phyloP scores from a whole-genome alignment of 2,113 vertebrate genomes.

The Thalassarche chlororhynchos region DNA sequence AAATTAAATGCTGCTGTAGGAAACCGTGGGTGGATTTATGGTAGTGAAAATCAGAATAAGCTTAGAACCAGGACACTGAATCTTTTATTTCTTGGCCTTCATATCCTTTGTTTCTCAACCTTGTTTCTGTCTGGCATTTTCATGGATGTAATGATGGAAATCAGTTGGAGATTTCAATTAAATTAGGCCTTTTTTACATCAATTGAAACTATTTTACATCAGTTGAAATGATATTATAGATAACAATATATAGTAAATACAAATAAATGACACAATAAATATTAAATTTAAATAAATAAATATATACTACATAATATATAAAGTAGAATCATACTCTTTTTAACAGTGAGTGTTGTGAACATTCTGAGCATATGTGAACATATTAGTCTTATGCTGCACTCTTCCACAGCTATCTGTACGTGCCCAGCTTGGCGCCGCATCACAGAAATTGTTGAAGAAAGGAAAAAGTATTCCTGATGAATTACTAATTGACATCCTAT shows the following conservation, averaged over 20 bases:
- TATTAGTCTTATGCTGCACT: neutral
- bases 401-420: conserved; percentile 73
- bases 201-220: neutral
- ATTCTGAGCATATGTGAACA: neutral
- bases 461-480: conserved; percentile 81
- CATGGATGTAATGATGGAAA: neutral
- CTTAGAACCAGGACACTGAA: neutral
- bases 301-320: neutral
- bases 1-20: neutral
- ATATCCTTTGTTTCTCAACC: neutral
- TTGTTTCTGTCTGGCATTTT: neutral
- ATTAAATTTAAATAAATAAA: neutral
- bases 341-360: neutral
- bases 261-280: neutral
- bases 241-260: neutral
- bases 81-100: neutral
- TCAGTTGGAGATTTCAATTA: neutral
- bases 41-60: neutral
- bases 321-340: neutral
- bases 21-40: neutral
- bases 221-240: neutral
- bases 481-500: conserved; percentile 82
- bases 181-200: neutral
- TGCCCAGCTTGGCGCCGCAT: conserved; percentile 77
- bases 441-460: conserved; percentile 77